Evolutionary conservation across 2,113 vertebrate species (phyloP).

Genomic region (Bujurquina vittata): DNA sequence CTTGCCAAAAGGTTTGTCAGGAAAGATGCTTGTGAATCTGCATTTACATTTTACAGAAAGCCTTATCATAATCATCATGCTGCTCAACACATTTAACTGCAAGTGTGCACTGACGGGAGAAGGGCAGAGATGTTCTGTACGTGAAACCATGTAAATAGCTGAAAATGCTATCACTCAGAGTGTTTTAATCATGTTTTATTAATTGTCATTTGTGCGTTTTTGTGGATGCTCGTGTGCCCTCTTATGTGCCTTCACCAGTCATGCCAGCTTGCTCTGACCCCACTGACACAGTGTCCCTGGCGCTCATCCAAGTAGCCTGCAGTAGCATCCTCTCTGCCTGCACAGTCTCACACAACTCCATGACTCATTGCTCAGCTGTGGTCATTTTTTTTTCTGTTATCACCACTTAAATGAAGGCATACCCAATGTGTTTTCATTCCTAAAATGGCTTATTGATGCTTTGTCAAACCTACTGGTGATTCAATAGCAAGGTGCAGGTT

Average conservation of each 20-base stretch:
- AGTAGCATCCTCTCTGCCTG: conserved; percentile 43
- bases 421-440: background rate
- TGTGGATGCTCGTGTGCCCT: background rate
- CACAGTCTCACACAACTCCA: conserved; percentile 41
- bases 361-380: conserved; percentile 19
- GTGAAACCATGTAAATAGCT: conserved; percentile 52
- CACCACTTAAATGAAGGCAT: conserved; percentile 27
- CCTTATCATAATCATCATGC: conserved; percentile 65
- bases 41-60: conserved; percentile 69
- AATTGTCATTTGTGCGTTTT: conserved; percentile 24
- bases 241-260: conserved; percentile 47
- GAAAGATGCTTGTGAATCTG: conserved; percentile 58
- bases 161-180: conserved; percentile 41
- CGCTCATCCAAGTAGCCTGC: conserved; percentile 54
- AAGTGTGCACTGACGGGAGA: conserved; percentile 47
- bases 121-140: conserved; percentile 53
- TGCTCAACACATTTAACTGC: conserved; percentile 57
- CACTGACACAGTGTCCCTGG: conserved; percentile 64
- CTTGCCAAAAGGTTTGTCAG: conserved; percentile 59
- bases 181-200: conserved; percentile 52
- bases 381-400: conserved; percentile 34
- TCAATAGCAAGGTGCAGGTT: background rate
- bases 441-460: background rate
- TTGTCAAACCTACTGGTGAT: conserved; percentile 5
- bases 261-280: conserved; percentile 54